phyloP scores from a whole-genome alignment of 2,888 invertebrate genomes.

The Aspidiotus destructor region DNA sequence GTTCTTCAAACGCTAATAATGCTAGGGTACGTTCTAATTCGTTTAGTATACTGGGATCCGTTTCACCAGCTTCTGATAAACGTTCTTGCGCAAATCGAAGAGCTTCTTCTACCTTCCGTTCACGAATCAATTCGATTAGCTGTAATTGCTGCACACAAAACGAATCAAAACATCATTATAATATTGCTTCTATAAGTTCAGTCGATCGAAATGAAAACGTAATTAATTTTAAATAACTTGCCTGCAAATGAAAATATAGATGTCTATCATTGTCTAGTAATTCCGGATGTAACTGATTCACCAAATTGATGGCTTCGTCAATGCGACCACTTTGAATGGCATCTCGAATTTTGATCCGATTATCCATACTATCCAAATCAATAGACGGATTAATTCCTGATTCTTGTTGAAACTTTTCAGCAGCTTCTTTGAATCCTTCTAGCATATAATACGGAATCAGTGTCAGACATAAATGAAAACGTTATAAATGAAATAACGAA shows the following conservation, averaged over 20 bases:
- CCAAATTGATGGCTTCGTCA: conserved; percentile 83
- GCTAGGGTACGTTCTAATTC: conserved; percentile 92
- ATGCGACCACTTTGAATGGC: conserved; percentile 87
- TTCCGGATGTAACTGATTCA: conserved; percentile 90
- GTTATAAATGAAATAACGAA: neutral
- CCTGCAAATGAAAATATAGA: conserved; percentile 89
- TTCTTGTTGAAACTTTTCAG: conserved; percentile 90
- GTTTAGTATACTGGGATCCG: conserved; percentile 54
- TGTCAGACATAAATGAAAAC: neutral
- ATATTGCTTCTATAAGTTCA: neutral
- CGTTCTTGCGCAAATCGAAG: conserved; percentile 82
- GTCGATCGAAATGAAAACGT: conserved; percentile 24
- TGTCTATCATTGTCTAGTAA: conserved; percentile 89
- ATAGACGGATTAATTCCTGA: conserved; percentile 73
- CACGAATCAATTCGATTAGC: conserved; percentile 75
- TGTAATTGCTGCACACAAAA: conserved; percentile 65
- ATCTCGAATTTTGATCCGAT: conserved; percentile 82
- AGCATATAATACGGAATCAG: conserved; percentile 35
- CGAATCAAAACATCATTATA: neutral
- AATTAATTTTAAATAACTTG: conserved; percentile 40
- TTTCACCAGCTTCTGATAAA: conserved; percentile 79
- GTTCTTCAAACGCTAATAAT: conserved; percentile 91
- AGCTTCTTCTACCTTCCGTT: conserved; percentile 76
- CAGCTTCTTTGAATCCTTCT: conserved; percentile 95
- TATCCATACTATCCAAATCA: conserved; percentile 76